A percentile compares a stretch with the other conserved stretches of the same genome.
phyloP scores from a whole-genome alignment of 2,888 invertebrate genomes.

The Pemphredon lugubris region DNA sequence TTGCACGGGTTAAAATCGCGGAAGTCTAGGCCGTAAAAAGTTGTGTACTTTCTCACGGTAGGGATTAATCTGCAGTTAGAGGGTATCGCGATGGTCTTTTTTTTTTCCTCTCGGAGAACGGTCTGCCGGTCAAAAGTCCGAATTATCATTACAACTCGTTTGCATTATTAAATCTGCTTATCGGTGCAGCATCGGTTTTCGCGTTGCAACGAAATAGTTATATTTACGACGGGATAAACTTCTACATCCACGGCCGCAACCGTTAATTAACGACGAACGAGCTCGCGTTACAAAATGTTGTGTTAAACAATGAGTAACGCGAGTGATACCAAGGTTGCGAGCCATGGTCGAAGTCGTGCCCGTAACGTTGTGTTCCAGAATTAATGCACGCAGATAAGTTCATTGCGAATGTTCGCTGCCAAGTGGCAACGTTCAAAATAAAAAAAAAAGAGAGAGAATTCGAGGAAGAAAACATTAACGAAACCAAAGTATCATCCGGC shows the following conservation, averaged over 20 bases:
- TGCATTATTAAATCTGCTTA: too few species aligned
- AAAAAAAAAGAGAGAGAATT: background rate
- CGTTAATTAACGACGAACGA: constrained; percentile 3
- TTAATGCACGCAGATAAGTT: constrained; percentile 15
- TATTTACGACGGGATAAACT: too few species aligned
- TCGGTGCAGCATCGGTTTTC: too few species aligned
- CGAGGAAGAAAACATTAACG: too few species aligned
- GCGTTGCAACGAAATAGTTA: too few species aligned
- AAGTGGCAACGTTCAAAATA: background rate
- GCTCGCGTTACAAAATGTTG: constrained; percentile 18
- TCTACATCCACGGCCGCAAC: background rate
- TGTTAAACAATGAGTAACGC: constrained; percentile 30
- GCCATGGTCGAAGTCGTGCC: constrained; percentile 5
- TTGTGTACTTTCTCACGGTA: constrained; percentile 51
- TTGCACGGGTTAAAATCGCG: constrained; percentile 29
- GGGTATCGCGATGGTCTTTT: background rate
- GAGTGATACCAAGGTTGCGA: constrained; percentile 10
- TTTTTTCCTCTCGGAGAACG: too few species aligned
- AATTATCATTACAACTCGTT: too few species aligned
- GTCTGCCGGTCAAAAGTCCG: too few species aligned
- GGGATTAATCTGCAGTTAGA: background rate
- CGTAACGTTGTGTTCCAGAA: constrained; percentile 10
- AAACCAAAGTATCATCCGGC: too few species aligned
- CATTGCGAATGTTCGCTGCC: background rate
- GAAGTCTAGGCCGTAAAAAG: constrained; percentile 27